These are phyloP conservation scores for Yponomeuta malinellus DNA, from an alignment of 2,888 invertebrate species.

Conservation along the genomic window DNA sequence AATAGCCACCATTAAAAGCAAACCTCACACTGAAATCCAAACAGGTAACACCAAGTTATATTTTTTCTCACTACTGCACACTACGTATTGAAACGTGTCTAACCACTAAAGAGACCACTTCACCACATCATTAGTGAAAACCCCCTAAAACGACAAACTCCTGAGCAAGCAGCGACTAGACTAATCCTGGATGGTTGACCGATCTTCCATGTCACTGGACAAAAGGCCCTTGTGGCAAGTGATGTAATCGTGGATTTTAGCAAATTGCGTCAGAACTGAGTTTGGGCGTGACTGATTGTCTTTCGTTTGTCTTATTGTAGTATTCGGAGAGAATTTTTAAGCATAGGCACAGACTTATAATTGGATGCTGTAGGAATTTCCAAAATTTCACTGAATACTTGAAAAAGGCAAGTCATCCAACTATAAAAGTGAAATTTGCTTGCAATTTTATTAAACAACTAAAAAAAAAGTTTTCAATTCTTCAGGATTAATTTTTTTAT, in stretches of 20 bases:
- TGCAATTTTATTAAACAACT: neutral
- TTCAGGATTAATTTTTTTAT: too few species aligned
- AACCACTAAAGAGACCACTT: conserved; percentile 56
- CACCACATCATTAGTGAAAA: conserved; percentile 46
- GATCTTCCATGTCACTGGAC: conserved; percentile 46
- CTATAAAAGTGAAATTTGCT: neutral
- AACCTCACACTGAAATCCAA: neutral
- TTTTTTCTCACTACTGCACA: neutral
- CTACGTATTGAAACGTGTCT: neutral
- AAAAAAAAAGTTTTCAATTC: too few species aligned
- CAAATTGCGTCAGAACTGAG: neutral
- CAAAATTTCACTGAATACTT: neutral
- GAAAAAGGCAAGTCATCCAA: neutral
- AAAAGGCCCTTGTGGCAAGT: conserved; percentile 49
- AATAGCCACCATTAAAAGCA: neutral
- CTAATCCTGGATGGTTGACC: conserved; percentile 5
- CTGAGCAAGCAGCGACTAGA: neutral
- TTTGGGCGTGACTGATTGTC: neutral
- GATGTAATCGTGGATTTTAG: neutral
- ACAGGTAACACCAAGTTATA: neutral
- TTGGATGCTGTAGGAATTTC: neutral
- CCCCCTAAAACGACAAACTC: neutral
- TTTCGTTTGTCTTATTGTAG: neutral
- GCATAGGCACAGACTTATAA: neutral
- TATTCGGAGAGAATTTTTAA: neutral